Evolutionary conservation across 2,113 vertebrate species (phyloP).

Genomic region (Malurus alboscapulatus): DNA sequence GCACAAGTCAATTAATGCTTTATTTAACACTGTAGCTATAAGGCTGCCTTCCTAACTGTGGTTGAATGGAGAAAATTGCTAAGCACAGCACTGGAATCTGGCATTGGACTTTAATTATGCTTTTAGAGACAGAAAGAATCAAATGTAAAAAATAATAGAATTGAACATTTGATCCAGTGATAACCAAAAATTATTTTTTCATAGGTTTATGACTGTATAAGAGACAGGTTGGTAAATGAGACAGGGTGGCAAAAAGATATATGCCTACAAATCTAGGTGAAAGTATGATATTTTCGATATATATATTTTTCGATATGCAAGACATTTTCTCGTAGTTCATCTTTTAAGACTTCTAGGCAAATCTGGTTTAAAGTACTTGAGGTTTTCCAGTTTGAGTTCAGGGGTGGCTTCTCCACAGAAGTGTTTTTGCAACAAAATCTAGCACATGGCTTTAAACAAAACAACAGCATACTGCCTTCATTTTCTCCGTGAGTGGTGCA

Average conservation of each 20-base stretch:
- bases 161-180: conserved; percentile 24
- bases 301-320: background rate
- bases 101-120: conserved; percentile 55
- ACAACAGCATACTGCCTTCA: background rate
- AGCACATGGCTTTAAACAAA: background rate
- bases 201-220: background rate
- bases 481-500: background rate
- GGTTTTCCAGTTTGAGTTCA: background rate
- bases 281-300: no score
- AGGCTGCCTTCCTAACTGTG: conserved; percentile 30
- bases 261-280: background rate
- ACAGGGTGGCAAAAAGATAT: rapidly evolving
- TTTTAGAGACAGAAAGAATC: conserved; percentile 48
- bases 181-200: conserved; percentile 55
- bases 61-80: conserved; percentile 53
- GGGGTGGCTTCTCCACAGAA: background rate
- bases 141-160: conserved; percentile 43
- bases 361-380: background rate
- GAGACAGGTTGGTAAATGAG: background rate
- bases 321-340: background rate
- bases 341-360: background rate
- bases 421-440: background rate
- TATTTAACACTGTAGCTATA: background rate
- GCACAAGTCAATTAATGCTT: background rate
- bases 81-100: conserved; percentile 7